Percentiles rank a stretch among this genome's conserved stretches.
These are phyloP conservation scores for Phenganax marumi DNA, from an alignment of 92 coral and sea anemone species.

Conservation along the genomic window DNA sequence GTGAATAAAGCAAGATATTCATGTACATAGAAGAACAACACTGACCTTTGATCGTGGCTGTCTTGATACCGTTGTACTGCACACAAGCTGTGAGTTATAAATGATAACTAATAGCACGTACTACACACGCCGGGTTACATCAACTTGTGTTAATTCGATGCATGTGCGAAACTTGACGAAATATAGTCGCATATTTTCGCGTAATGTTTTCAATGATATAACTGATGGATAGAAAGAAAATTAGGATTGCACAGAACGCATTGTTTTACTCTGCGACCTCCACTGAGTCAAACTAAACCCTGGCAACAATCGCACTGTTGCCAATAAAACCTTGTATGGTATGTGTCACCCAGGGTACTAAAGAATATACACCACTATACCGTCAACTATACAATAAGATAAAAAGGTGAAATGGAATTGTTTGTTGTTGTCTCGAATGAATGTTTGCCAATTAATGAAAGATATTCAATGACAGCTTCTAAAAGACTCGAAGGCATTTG, in stretches of 20 bases:
- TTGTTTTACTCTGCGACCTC: slow-evolving; percentile 34
- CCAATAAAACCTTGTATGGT: slow-evolving; percentile 29
- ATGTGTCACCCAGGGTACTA: slow-evolving; percentile 35
- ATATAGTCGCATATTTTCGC: slow-evolving; percentile 11
- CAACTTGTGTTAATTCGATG: neutral
- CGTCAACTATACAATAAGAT: slow-evolving; percentile 18
- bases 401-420: slow-evolving; percentile 27
- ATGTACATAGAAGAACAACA: slow-evolving; percentile 15
- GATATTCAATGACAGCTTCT: slow-evolving; percentile 19
- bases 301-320: slow-evolving; percentile 3
- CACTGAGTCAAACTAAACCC: slow-evolving; percentile 5
- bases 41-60: slow-evolving; percentile 13
- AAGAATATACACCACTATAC: neutral
- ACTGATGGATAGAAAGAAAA: slow-evolving; percentile 25
- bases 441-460: slow-evolving; percentile 32
- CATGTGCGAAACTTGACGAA: slow-evolving; percentile 27
- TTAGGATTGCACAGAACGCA: neutral
- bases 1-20: slow-evolving; percentile 3
- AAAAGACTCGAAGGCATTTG: neutral
- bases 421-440: slow-evolving; percentile 24
- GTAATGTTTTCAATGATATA: neutral
- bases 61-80: neutral
- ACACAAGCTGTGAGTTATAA: neutral
- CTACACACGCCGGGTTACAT: neutral
- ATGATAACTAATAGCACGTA: neutral